Percentiles rank a stretch among this genome's conserved stretches.
Evolutionary conservation across 2,888 invertebrate species (phyloP).

Genomic region (Aelia acuminata): DNA sequence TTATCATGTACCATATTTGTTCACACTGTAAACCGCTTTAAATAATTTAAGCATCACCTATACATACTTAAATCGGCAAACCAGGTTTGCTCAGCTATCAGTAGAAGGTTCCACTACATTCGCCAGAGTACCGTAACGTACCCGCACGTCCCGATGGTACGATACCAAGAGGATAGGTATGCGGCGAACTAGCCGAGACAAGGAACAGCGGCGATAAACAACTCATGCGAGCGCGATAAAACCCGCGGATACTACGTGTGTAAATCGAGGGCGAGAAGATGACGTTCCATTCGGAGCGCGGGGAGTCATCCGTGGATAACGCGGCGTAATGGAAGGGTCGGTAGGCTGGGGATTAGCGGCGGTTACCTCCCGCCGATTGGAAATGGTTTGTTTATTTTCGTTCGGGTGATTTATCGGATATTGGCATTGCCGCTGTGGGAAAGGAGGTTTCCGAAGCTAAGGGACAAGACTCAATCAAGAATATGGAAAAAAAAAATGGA

Average conservation of each 20-base stretch:
- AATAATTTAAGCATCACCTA: too few species aligned
- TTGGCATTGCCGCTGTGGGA: neutral
- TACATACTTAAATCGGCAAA: too few species aligned
- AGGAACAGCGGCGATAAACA: conserved; percentile 11
- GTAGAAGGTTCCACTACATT: neutral
- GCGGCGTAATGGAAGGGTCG: neutral
- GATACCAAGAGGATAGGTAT: neutral
- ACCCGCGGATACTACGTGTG: conserved; percentile 41
- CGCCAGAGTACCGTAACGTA: neutral
- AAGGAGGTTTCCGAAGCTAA: neutral
- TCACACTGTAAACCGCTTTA: too few species aligned
- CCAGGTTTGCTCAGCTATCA: neutral
- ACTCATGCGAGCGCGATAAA: conserved; percentile 36
- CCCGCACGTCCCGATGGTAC: neutral
- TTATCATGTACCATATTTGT: too few species aligned
- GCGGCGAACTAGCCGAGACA: neutral
- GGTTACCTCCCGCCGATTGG: neutral
- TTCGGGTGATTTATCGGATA: neutral
- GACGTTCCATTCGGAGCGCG: conserved; percentile 51
- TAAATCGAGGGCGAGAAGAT: conserved; percentile 35
- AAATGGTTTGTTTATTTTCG: conserved; percentile 8
- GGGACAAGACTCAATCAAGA: neutral
- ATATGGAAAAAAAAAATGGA: too few species aligned
- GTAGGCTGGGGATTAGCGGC: neutral
- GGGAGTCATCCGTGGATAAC: neutral